A percentile compares a stretch with the other conserved stretches of the same genome.
Conservation (phyloP, 2,113 vertebrate species). For the Gracilinanus agilis region DNA sequence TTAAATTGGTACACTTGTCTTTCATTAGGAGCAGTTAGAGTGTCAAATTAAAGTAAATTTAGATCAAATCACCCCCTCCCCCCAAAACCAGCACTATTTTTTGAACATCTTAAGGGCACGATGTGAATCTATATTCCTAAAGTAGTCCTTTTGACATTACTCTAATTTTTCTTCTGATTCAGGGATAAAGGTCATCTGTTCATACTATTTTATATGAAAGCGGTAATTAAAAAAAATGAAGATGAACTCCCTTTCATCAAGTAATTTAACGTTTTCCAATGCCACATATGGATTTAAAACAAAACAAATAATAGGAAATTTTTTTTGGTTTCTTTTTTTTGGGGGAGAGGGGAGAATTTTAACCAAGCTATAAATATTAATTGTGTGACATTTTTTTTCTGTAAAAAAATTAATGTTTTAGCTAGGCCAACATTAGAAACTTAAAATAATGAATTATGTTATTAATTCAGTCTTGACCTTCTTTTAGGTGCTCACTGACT, state of each 20-base stretch:
- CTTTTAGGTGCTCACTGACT: background rate
- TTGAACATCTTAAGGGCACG: background rate
- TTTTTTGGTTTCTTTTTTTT: conserved; percentile 6
- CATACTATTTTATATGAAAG: background rate
- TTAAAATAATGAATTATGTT: conserved; percentile 10
- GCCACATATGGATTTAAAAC: conserved; percentile 1
- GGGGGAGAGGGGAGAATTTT: background rate
- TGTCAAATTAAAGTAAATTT: conserved; percentile 25
- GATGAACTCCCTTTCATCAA: background rate
- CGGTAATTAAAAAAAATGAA: background rate
- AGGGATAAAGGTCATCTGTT: background rate
- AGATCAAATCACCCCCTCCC: background rate
- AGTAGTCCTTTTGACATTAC: conserved; percentile 36
- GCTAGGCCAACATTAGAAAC: conserved; percentile 43
- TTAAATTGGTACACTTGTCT: conserved; percentile 22
- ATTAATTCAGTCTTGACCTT: conserved; percentile 33
- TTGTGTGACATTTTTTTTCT: conserved; percentile 7
- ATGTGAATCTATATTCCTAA: background rate
- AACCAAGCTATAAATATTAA: conserved; percentile 17
- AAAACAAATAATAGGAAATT: conserved; percentile 1
- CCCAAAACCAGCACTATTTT: background rate
- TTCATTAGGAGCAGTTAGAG: background rate
- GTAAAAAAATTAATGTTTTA: background rate
- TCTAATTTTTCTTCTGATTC: conserved; percentile 39
- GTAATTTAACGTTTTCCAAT: background rate